phyloP scores from a whole-genome alignment of 2,888 invertebrate genomes.

The Drosophila kambysellisi region DNA sequence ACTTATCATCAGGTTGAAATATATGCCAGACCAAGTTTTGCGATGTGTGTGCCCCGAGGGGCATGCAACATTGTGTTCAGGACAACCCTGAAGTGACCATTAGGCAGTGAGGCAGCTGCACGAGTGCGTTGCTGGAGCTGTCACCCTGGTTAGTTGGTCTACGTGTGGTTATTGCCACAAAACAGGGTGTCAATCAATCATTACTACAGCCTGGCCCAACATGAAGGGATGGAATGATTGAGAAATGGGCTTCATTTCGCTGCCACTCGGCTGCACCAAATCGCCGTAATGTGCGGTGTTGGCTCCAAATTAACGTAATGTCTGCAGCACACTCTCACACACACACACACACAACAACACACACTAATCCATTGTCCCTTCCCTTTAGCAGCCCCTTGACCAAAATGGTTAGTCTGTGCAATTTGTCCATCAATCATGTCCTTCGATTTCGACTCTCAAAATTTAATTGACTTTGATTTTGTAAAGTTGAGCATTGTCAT shows the following conservation, averaged over 20 bases:
- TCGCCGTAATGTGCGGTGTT: conserved; percentile 58
- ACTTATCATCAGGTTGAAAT: conserved; percentile 47
- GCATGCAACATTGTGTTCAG: conserved; percentile 54
- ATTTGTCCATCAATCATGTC: conserved; percentile 66
- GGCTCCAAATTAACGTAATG: conserved; percentile 50
- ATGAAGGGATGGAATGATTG: background rate
- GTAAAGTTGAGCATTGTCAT: conserved; percentile 31
- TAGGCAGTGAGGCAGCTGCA: conserved; percentile 2
- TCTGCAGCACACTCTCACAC: conserved; percentile 18
- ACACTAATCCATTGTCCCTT: background rate
- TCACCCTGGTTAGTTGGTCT: conserved; percentile 42
- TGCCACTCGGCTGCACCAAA: conserved; percentile 41
- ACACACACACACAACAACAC: background rate
- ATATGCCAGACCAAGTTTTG: conserved; percentile 26
- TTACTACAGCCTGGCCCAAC: conserved; percentile 8
- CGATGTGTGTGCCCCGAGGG: conserved; percentile 32
- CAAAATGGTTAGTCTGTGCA: conserved; percentile 47
- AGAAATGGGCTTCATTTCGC: conserved; percentile 39
- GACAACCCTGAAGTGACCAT: conserved; percentile 19
- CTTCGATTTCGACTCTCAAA: conserved; percentile 56
- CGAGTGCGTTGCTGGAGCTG: conserved; percentile 24
- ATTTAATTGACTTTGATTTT: conserved; percentile 73
- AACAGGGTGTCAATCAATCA: conserved; percentile 68
- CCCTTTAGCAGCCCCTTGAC: background rate
- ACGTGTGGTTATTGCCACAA: conserved; percentile 44